phyloP scores from a whole-genome alignment of 2,113 vertebrate genomes.

The Numida meleagris region DNA sequence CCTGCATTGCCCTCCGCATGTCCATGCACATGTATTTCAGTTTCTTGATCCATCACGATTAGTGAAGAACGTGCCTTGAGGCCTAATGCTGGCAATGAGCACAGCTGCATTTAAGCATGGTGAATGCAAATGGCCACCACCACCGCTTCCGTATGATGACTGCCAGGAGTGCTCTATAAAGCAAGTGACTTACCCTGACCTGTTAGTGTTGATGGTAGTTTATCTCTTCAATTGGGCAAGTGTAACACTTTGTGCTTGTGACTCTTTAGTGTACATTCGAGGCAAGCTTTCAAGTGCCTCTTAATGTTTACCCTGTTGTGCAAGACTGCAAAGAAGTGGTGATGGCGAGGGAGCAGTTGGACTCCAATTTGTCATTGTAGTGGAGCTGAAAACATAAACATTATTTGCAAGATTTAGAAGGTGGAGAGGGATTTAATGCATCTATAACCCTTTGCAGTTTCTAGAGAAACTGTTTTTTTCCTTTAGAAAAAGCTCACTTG shows the following conservation, averaged over 20 bases:
- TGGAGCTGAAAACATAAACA: not conserved
- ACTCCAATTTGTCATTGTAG: not conserved
- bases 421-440: not conserved
- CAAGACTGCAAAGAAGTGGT: not conserved
- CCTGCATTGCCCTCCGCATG: accelerated
- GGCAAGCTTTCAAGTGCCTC: not conserved
- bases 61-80: not conserved
- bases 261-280: not conserved
- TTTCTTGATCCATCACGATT: not conserved
- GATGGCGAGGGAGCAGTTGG: not conserved
- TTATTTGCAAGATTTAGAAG: not conserved
- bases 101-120: not conserved
- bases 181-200: not conserved
- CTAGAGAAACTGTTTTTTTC: not conserved
- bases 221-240: not conserved
- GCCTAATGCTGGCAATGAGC: not conserved
- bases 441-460: not conserved
- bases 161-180: not conserved
- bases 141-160: accelerated
- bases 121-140: not conserved
- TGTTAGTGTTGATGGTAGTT: not conserved
- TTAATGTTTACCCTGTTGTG: not conserved
- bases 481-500: not conserved
- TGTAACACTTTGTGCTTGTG: not conserved
- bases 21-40: not conserved